Evolutionary conservation across 2,113 vertebrate species (phyloP).

Genomic region (Canis aureus): DNA sequence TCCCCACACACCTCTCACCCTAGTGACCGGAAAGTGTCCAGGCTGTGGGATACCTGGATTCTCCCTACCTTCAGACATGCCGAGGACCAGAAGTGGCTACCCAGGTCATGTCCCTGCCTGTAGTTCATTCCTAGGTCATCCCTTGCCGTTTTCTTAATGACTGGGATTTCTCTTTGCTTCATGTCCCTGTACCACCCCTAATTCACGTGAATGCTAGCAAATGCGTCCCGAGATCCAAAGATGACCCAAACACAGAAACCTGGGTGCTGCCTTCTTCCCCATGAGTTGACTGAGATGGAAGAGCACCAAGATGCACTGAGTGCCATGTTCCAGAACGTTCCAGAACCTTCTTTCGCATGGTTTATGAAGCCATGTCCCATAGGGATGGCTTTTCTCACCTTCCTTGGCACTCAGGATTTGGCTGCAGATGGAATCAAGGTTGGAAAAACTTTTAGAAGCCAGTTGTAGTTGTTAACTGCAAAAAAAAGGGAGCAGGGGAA

Average conservation of each 20-base stretch:
- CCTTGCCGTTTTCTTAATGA: not conserved
- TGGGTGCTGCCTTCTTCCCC: not conserved
- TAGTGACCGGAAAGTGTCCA: not conserved
- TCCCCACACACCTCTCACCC: not conserved
- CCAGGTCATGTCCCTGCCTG: not conserved
- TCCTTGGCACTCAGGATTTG: not conserved
- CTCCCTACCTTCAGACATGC: not conserved
- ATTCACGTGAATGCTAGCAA: not conserved
- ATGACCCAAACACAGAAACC: not conserved
- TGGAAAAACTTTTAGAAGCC: not conserved
- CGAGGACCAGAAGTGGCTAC: not conserved
- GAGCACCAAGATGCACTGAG: not conserved
- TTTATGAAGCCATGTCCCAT: not conserved
- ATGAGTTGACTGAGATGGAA: not conserved
- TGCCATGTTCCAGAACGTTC: not conserved
- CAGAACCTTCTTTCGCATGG: not conserved
- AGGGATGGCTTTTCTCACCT: not conserved
- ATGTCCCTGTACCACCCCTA: not conserved
- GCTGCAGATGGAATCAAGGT: not conserved
- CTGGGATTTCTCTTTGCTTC: not conserved
- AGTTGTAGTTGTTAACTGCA: not conserved
- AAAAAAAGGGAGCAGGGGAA: not conserved
- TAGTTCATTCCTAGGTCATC: not conserved
- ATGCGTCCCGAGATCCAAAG: not conserved
- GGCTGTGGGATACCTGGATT: not conserved